These are phyloP conservation scores for Andrena bucephala DNA, from an alignment of 2,888 invertebrate species.

Conservation along the genomic window DNA sequence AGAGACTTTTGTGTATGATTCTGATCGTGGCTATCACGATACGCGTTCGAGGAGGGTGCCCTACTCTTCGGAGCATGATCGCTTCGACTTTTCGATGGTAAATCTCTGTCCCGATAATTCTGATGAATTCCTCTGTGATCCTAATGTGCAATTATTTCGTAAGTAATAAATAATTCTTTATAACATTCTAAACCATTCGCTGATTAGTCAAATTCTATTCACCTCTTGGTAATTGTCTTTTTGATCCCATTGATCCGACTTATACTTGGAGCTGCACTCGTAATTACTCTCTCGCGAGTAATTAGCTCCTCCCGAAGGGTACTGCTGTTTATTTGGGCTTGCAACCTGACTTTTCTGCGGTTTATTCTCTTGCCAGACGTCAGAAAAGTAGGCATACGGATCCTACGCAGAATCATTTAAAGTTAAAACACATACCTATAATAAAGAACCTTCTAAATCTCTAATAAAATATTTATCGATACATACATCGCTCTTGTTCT, in stretches of 20 bases:
- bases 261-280: constrained; percentile 78
- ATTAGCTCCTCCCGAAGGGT: constrained; percentile 73
- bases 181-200: neutral
- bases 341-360: constrained; percentile 73
- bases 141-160: constrained; percentile 52
- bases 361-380: constrained; percentile 84
- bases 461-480: neutral
- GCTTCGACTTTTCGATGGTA: constrained; percentile 71
- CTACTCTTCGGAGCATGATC: constrained; percentile 73
- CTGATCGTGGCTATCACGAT: constrained; percentile 75
- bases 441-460: neutral
- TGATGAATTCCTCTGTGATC: constrained; percentile 75
- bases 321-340: constrained; percentile 72
- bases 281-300: constrained; percentile 77
- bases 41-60: constrained; percentile 63
- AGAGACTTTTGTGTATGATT: constrained; percentile 66
- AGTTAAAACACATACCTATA: neutral
- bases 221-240: constrained; percentile 80
- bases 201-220: constrained; percentile 26
- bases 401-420: constrained; percentile 70
- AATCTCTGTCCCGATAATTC: constrained; percentile 79
- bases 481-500: constrained; percentile 80
- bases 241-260: constrained; percentile 79
- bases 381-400: constrained; percentile 83
- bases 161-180: constrained; percentile 17